phyloP scores from a whole-genome alignment of 2,888 invertebrate species.

The Zele albiditarsus region DNA sequence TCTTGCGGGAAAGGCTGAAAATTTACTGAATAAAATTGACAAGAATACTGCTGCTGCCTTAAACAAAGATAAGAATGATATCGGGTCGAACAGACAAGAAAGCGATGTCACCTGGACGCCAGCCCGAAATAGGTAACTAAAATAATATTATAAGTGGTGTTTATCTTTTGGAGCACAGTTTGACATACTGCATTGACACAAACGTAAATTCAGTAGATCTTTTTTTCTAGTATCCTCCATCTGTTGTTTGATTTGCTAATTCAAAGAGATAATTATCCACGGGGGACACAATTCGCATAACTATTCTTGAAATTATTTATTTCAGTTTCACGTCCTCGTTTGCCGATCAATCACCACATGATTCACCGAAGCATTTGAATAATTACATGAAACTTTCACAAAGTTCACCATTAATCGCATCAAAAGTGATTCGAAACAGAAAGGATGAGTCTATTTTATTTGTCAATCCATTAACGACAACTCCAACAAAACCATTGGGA shows the following conservation, averaged over 20 bases:
- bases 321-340: neutral
- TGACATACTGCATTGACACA: too few species aligned
- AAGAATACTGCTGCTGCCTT: slow-evolving; percentile 82
- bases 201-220: too few species aligned
- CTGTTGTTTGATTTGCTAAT: too few species aligned
- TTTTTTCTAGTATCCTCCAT: too few species aligned
- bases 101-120: slow-evolving; percentile 65
- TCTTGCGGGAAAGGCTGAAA: slow-evolving; percentile 83
- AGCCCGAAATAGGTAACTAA: slow-evolving; percentile 44
- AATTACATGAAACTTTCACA: slow-evolving; percentile 28
- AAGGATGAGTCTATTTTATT: slow-evolving; percentile 60
- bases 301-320: neutral
- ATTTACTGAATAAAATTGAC: slow-evolving; percentile 83
- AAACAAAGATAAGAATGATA: slow-evolving; percentile 65
- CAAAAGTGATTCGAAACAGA: slow-evolving; percentile 23
- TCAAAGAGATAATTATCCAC: too few species aligned
- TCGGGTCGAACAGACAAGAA: slow-evolving; percentile 54
- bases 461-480: slow-evolving; percentile 55
- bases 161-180: too few species aligned
- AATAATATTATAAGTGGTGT: neutral
- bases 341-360: neutral
- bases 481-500: slow-evolving; percentile 51
- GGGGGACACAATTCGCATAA: too few species aligned
- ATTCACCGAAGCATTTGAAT: slow-evolving; percentile 13
- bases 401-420: neutral